Base-by-base conservation (phyloP, 2,888 invertebrate genomes). In the Hypselothyrea guttata region DNA sequence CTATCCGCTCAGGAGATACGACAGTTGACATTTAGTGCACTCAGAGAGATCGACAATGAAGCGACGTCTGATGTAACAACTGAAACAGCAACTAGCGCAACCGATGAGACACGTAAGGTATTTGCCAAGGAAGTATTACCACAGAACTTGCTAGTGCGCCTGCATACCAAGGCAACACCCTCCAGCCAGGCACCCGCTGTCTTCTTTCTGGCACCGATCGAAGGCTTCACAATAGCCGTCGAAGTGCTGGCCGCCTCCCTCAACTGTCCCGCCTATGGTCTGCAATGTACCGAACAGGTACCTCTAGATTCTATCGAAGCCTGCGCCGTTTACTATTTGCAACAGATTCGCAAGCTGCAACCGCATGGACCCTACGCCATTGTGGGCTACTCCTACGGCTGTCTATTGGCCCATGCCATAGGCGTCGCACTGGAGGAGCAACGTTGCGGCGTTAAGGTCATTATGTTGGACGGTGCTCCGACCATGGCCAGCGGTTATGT, bases 321-420 rank as follows among this genome's bases (percentile, higher is more conserved):
- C 48, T 91, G 98, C 70, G 97, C 97, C 5, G 88, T 90, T 37
- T 94, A 92, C 90, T 96, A 96, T 90, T 91, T 95, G 27, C 86
- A 90, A 88, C 93, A 95, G 89, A 93, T 98, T 83, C 94, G 93
- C 86, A 91, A 92, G 51, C 91, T 95, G 22, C 97, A 97, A 90
- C 93, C 94, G 2, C 89, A 91, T 37, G 96, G 97, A 52, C 97
- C 98, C 1, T 98, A 97, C 92, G 93, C 94, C 48, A 91, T 99
- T 71, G 93, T 96, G 38, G 99, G 98, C 1, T 99, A 99, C 91
- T 99, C 98, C 0, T 98, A 96, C 90, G 99, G 99, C 62, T 96
- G 97, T 27, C 94, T 95, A 70, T 95, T 99, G 27, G 98, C 97
- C 7, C 96, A 97, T 89, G 98, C 98, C 91, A 98, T 99, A 94